Evolutionary conservation across 2,888 invertebrate species (phyloP), one percentile per base, ranked within the genome.

Genomic region (Tetrapedia diversipes): DNA sequence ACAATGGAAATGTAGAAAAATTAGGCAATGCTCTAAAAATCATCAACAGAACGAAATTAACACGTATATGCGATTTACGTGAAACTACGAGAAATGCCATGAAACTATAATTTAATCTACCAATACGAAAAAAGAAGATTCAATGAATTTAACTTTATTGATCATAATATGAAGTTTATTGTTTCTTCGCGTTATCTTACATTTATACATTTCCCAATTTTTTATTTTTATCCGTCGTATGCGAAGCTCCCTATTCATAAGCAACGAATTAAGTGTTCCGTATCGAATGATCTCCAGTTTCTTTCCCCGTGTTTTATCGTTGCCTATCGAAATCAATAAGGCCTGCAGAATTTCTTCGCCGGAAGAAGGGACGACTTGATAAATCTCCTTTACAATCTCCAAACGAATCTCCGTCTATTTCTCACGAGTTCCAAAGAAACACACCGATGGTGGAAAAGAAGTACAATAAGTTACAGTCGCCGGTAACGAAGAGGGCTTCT

Each of bases 401-500:
- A 27, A 59, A 59, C 39, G 39, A 39, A 63, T 63, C 29, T 7
- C n/a, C 16, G 11, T 34, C 72, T 34, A 59, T 72, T 72, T 75
- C 59, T 72, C 59, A 47, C 72, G 34, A 59, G 43, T 43, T 53
- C 41, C 24, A 45, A 72, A 65, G 65, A 45, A 53, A 47, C n/a
- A n/a, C 53, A 45, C 51, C 34, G 19, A 34, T 45, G 37, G 57
- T 4, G 51, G 22, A 57, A 57, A 66, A 61, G 53, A 72, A 66
- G 49, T 49, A 60, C 41, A 41, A 73, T 73, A 66, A 67, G 67
- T 76, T 61, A 66, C 22, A 57, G 49, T 47, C 51, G 39, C 51
- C 27, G 43, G 49, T 65, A 69, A 69, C 60, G 56, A 65, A 63
- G 32, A 29, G 49, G n/a, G 56, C 16, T 19, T 51, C 22, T 24